Conservation (phyloP, 2,797 vertebrate genomes). For the Notoglanidium macrostoma region DNA sequence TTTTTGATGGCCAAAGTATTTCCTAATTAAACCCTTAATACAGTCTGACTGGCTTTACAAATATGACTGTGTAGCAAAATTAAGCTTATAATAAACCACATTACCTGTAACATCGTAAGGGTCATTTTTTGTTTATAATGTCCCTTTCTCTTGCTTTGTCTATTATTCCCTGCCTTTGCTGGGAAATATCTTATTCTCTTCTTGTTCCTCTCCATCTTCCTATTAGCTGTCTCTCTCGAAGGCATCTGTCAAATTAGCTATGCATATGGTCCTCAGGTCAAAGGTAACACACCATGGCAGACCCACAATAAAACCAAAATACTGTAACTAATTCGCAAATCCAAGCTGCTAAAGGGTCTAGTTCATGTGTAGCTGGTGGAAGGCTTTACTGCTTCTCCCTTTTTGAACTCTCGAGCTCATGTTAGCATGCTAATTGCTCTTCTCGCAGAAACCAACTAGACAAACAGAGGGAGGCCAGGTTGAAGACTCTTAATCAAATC, state of each 20-base stretch:
- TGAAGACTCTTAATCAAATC: constrained; percentile 39
- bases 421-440: constrained; percentile 59
- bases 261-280: constrained; percentile 5
- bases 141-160: neutral
- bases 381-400: constrained; percentile 1
- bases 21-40: neutral
- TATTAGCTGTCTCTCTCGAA: neutral
- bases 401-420: constrained; percentile 44
- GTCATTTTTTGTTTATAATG: neutral
- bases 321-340: constrained; percentile 57
- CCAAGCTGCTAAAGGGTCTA: constrained; percentile 1
- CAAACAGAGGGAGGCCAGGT: constrained; percentile 47
- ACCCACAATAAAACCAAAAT: constrained; percentile 51
- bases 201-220: neutral
- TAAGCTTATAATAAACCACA: neutral
- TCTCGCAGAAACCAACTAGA: constrained; percentile 44
- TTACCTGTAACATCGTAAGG: neutral
- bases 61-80: neutral
- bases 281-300: constrained; percentile 22
- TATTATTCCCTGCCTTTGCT: neutral
- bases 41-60: neutral
- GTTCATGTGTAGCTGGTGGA: neutral
- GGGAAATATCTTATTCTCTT: neutral
- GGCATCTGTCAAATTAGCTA: constrained; percentile 20
- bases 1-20: neutral